These are phyloP conservation scores for Escarpia spicata DNA, from an alignment of 2,888 invertebrate genomes.

Conservation along the genomic window DNA sequence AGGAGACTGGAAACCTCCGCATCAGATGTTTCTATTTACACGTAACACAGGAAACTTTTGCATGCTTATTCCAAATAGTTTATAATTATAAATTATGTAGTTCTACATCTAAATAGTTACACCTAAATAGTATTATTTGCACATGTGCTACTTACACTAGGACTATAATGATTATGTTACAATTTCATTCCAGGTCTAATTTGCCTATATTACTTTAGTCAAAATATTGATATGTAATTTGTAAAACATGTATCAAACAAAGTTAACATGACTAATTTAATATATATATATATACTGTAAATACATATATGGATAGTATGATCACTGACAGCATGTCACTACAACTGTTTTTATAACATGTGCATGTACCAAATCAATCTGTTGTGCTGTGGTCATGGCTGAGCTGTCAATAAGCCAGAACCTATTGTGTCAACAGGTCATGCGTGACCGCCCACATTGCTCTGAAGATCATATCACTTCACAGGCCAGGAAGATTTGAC, in stretches of 20 bases:
- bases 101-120: background rate
- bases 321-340: too few species aligned
- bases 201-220: background rate
- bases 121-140: background rate
- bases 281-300: too few species aligned
- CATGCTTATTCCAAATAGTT: background rate
- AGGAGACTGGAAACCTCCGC: background rate
- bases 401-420: background rate
- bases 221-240: background rate
- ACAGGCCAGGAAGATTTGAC: background rate
- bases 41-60: background rate
- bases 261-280: too few species aligned
- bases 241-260: too few species aligned
- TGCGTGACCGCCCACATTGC: background rate
- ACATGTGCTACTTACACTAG: background rate
- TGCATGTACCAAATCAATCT: background rate
- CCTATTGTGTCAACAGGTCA: background rate
- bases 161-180: background rate
- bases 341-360: background rate
- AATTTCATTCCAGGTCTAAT: background rate
- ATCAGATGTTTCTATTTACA: background rate
- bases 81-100: background rate
- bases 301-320: too few species aligned
- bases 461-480: constrained; percentile 13
- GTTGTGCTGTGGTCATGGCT: background rate